Base-by-base conservation (phyloP, 2,797 vertebrate genomes). In the Megaceryle alcyon region DNA sequence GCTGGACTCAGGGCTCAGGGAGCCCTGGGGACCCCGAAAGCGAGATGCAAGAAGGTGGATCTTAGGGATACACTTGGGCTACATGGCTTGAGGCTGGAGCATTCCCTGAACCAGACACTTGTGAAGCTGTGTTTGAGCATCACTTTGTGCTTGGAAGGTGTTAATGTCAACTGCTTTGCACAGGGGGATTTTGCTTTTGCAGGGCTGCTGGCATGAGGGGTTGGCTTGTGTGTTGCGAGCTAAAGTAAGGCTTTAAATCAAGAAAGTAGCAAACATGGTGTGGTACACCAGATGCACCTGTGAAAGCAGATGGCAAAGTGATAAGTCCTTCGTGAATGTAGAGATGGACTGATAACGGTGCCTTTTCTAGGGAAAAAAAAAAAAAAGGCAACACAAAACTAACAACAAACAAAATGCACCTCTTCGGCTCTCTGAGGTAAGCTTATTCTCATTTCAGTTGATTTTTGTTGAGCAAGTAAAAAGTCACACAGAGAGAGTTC, bases 221-320 rank as follows among this genome's bases (percentile, higher is more conserved):
- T 10, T 49, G 78, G n/a, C 20, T 73, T 17, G 11, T 9, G 54
- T 60, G 35, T 3, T 3, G 73, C 0, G 61, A 73, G 60, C 66
- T 21, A 16, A 88, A 48, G 43, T 1, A 6, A 4, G 23, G 3
- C 35, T 73, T 68, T 18, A 28, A 72, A 35, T 3, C 49, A 5
- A 53, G 54, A 43, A 29, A 59, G 73, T 4, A 48, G 29, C 71
- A 15, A 1, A 3, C 3, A 4, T 23, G 81, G 41, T 65, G 71
- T 5, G 68, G 79, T 56, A 19, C 23, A 5, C 19, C 66, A 71
- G 80, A 7, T 2, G 16, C 95, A 96, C 85, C 95, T 92, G 94
- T 28, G 82, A 68, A 31, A 31, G 71, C 68, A 83, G 93, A 83
- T 94, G 87, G 69, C 28, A 18, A 43, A 51, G 82, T 0, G 92